These are phyloP conservation scores for Cotesia chilonis DNA, from an alignment of 1,140 invertebrate species.

Conservation along the genomic window DNA sequence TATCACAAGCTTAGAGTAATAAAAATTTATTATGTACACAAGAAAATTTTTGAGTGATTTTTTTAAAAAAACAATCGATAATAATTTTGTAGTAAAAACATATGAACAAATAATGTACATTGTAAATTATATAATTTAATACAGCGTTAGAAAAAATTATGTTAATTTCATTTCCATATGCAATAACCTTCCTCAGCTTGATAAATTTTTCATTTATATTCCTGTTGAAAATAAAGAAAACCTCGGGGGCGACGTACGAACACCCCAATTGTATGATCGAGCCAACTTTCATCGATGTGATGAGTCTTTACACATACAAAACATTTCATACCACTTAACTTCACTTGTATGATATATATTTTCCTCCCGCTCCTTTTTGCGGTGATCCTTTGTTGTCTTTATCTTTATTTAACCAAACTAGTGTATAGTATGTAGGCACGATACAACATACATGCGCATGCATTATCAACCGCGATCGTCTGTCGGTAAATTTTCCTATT, in stretches of 20 bases:
- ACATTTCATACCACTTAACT: background rate
- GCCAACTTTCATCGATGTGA: background rate
- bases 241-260: constrained; percentile 29
- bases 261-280: constrained; percentile 38
- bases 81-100: background rate
- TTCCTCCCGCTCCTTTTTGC: background rate
- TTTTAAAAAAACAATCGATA: no score
- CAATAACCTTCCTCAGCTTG: constrained; percentile 39
- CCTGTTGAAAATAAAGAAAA: constrained; percentile 41
- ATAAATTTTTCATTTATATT: constrained; percentile 55
- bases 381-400: background rate
- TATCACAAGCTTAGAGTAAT: no score
- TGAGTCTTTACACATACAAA: constrained; percentile 13
- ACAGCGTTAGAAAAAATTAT: constrained; percentile 35
- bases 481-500: constrained; percentile 30
- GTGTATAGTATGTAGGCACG: background rate
- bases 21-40: no score
- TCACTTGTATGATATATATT: background rate
- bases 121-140: background rate
- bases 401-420: background rate
- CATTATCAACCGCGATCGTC: constrained; percentile 13
- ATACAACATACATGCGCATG: background rate
- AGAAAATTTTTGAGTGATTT: no score
- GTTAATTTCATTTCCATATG: constrained; percentile 44
- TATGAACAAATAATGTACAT: background rate